Base-by-base conservation (phyloP, 1,140 invertebrate species). In the Pectinophora gossypiella region DNA sequence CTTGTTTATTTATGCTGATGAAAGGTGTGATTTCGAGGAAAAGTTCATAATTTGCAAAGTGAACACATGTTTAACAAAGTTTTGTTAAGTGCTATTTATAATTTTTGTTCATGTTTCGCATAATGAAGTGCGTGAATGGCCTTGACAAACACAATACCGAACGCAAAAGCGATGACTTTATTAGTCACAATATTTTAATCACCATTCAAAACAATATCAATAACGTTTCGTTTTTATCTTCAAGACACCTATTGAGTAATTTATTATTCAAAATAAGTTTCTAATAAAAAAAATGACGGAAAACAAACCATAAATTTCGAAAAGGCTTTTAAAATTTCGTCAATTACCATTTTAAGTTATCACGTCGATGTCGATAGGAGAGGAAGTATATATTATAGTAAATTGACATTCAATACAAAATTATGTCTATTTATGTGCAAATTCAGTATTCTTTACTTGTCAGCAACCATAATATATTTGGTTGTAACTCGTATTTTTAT, bases 361-460 rank as follows among this genome's bases (percentile, higher is more conserved):
- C 36, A 40, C n/a, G 12, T 27, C 23, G 23, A 40, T 18, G 16
- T 6, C 7, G 16, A 2, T 40, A 40, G 36, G 7, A 18, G n/a
- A 6, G 36, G 36, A 40, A 40, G 7, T 15, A 15, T 40, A 59
- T 68, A 61, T 68, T 59, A 61, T 18, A 35, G 21, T n/a, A 44
- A 54, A 61, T 59, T 57, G 61, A 67, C 64, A 62, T 16, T 19
- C 59, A 51, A 62, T 62, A 48, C 54, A 54, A 63, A 63, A 68
- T 63, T 68, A 68, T 57, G 50, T 56, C 38, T 58, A 59, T 63
- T 68, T 61, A 64, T 68, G 59, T 51, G 51, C 50, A 62, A 67
- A 70, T 56, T 54, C 40, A 52, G 40, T 57, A 54, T 50, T 36
- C 44, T 52, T 54, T 47, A 12, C 18, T 35, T 55, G 51, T 60